Evolutionary conservation across 2,797 vertebrate species (phyloP).

Genomic region (Sarcophilus harrisii): DNA sequence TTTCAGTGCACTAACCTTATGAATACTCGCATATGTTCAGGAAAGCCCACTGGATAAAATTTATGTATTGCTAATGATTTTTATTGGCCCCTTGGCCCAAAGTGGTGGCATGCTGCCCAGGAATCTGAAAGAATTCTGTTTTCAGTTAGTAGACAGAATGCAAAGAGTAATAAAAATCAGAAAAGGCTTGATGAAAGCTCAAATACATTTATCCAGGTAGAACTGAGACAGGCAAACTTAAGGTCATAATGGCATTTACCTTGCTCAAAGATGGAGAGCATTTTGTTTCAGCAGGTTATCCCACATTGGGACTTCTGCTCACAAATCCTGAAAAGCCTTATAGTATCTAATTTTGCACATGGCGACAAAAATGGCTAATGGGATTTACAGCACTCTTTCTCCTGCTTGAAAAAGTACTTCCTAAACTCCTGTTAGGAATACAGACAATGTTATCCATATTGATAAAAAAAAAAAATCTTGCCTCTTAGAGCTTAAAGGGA

Average conservation of each 20-base stretch:
- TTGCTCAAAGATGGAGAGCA: background rate
- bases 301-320: background rate
- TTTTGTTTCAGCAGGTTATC: background rate
- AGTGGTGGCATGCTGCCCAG: constrained; percentile 84
- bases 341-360: constrained; percentile 14
- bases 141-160: constrained; percentile 82
- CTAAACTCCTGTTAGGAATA: constrained; percentile 50
- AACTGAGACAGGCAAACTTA: constrained; percentile 31
- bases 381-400: constrained; percentile 36
- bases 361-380: constrained; percentile 38
- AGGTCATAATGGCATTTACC: constrained; percentile 18
- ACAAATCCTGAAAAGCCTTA: constrained; percentile 22
- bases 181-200: constrained; percentile 65
- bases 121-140: constrained; percentile 84
- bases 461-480: constrained; percentile 35
- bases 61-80: constrained; percentile 88
- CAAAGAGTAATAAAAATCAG: constrained; percentile 79
- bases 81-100: constrained; percentile 84
- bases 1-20: constrained; percentile 80
- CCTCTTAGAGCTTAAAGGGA: background rate
- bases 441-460: constrained; percentile 56
- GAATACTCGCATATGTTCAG: constrained; percentile 86
- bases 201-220: constrained; percentile 66
- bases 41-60: constrained; percentile 87
- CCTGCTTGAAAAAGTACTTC: constrained; percentile 45